These are phyloP conservation scores for Aricia artaxerxes DNA, from an alignment of 2,888 invertebrate species.

Conservation along the genomic window DNA sequence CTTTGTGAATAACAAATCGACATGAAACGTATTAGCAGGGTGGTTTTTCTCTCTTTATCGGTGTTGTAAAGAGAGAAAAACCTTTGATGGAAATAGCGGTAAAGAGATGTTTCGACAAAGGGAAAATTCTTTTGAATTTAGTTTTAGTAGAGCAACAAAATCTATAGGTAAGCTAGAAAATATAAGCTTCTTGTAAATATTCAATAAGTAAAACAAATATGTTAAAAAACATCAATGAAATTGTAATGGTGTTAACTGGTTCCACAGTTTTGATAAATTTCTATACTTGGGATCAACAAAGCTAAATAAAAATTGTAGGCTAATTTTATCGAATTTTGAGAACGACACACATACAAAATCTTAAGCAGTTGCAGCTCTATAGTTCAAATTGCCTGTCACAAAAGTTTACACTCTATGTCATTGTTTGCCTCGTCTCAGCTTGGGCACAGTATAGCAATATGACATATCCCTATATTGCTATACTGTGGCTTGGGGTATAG, in stretches of 20 bases:
- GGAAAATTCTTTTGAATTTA: neutral
- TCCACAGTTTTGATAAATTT: no score
- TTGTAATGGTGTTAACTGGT: no score
- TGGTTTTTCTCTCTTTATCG: neutral
- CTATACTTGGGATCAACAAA: no score
- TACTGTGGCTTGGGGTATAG: neutral
- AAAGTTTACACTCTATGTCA: no score
- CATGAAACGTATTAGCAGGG: slow-evolving; percentile 15
- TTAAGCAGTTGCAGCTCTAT: no score
- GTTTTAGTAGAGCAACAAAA: neutral
- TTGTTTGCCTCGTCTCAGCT: neutral
- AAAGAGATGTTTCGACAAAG: neutral
- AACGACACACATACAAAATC: no score
- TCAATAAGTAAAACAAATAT: neutral
- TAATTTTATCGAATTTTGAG: no score
- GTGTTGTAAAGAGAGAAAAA: neutral
- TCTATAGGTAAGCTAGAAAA: neutral
- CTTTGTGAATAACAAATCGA: slow-evolving; percentile 24
- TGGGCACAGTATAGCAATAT: neutral
- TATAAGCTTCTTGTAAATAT: neutral
- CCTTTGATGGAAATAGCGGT: slow-evolving; percentile 4
- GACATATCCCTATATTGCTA: no score
- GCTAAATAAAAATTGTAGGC: no score
- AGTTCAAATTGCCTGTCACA: no score
- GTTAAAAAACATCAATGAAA: no score